Conservation (phyloP, 2,797 vertebrate genomes). For the Ctenochaetus hawaiiensis region DNA sequence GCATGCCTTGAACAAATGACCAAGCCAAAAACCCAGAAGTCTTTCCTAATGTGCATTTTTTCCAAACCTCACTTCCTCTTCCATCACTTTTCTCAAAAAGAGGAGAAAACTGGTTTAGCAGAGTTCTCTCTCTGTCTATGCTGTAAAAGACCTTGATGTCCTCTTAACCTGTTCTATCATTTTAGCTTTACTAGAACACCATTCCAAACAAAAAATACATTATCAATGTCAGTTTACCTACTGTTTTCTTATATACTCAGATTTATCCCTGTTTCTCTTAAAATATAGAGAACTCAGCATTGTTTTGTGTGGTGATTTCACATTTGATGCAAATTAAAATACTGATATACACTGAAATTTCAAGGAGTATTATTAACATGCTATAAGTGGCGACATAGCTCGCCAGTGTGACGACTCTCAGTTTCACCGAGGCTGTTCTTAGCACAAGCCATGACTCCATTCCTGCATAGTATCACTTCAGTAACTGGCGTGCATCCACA, state of each 20-base stretch:
- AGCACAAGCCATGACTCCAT: slow-evolving; percentile 17
- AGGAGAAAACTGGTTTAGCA: slow-evolving; percentile 42
- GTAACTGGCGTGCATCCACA: slow-evolving; percentile 2
- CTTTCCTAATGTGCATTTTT: slow-evolving; percentile 68
- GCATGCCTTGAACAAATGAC: slow-evolving; percentile 44
- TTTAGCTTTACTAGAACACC: slow-evolving; percentile 25
- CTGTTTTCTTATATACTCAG: background rate
- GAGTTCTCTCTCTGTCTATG: slow-evolving; percentile 32
- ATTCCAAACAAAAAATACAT: slow-evolving; percentile 8
- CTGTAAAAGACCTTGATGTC: slow-evolving; percentile 34
- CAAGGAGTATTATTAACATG: slow-evolving; percentile 37
- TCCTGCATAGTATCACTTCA: slow-evolving; percentile 24
- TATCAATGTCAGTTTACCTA: background rate
- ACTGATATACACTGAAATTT: slow-evolving; percentile 38
- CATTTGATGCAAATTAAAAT: slow-evolving; percentile 1
- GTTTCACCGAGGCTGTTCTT: slow-evolving; percentile 48
- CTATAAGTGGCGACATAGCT: slow-evolving; percentile 30
- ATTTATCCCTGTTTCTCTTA: background rate
- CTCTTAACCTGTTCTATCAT: slow-evolving; percentile 32
- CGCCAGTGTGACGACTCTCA: slow-evolving; percentile 29
- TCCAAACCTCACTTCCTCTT: slow-evolving; percentile 61
- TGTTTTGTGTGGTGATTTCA: background rate
- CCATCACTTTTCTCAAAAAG: slow-evolving; percentile 52
- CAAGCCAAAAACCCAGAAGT: slow-evolving; percentile 61
- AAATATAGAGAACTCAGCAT: background rate